Evolutionary conservation across 1,140 invertebrate genomes (phyloP).

Genomic region (Bursaphelenchus mucronatus): DNA sequence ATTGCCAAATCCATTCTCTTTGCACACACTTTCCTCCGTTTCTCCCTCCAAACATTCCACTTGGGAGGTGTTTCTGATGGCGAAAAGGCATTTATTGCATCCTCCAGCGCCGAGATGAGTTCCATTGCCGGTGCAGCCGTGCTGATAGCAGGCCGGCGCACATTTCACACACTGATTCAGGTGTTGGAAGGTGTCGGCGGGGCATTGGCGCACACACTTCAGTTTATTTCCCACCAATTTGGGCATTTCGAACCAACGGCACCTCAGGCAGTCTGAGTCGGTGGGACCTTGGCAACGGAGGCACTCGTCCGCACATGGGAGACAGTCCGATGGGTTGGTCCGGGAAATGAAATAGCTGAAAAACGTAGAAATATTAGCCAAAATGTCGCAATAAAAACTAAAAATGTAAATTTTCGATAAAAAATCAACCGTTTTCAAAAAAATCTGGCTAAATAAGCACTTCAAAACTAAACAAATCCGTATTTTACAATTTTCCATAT

Average conservation of each 20-base stretch:
- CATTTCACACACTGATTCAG: slow-evolving; percentile 30
- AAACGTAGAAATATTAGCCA: not conserved
- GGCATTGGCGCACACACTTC: slow-evolving; percentile 34
- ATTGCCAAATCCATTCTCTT: slow-evolving; percentile 25
- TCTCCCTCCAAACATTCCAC: slow-evolving; percentile 29
- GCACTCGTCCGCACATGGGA: slow-evolving; percentile 25
- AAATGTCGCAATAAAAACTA: slow-evolving; percentile 13
- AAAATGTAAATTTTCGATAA: not conserved
- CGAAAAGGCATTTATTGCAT: slow-evolving; percentile 40
- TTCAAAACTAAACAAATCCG: too few species aligned
- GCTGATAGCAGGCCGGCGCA: slow-evolving; percentile 27
- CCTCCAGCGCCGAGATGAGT: slow-evolving; percentile 28
- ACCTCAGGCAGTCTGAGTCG: slow-evolving; percentile 32
- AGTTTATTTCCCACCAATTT: slow-evolving; percentile 7
- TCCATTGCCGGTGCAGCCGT: slow-evolving; percentile 33
- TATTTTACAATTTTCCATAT: too few species aligned
- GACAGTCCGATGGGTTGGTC: not conserved
- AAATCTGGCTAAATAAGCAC: too few species aligned
- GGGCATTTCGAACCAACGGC: slow-evolving; percentile 23
- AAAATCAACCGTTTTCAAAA: too few species aligned
- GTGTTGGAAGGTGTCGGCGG: slow-evolving; percentile 27
- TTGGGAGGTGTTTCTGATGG: slow-evolving; percentile 22
- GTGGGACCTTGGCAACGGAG: slow-evolving; percentile 23
- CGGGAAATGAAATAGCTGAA: not conserved
- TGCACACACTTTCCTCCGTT: slow-evolving; percentile 29